Conservation (phyloP, 2,888 invertebrate species). For the Leptothorax acervorum region DNA sequence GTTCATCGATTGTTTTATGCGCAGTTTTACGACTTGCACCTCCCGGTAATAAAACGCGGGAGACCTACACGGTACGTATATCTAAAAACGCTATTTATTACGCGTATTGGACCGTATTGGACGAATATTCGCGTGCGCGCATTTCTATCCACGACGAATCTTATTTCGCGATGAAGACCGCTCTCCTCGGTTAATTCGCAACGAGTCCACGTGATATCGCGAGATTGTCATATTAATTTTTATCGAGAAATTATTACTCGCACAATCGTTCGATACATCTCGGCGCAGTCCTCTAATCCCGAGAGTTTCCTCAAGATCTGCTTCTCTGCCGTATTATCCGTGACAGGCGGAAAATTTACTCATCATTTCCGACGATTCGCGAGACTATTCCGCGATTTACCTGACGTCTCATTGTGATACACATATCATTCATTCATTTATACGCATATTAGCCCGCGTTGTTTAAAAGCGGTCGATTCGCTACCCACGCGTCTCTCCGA, state of each 20-base stretch:
- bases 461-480: conserved; percentile 26
- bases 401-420: not conserved
- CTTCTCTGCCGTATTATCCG: no score
- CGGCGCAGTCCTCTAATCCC: not conserved
- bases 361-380: not conserved
- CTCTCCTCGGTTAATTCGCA: not conserved
- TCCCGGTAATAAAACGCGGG: conserved; percentile 38
- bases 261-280: not conserved
- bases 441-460: not conserved
- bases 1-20: conserved; percentile 50
- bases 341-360: not conserved
- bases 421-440: not conserved
- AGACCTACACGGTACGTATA: conserved; percentile 3
- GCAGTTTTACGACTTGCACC: conserved; percentile 41
- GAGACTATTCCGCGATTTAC: not conserved
- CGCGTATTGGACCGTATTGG: not conserved
- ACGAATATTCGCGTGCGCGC: not conserved
- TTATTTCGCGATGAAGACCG: not conserved
- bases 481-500: not conserved
- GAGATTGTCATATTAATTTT: not conserved
- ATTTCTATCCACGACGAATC: conserved; percentile 3
- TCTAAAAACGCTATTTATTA: conserved; percentile 35
- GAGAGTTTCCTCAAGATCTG: not conserved
- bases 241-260: not conserved
- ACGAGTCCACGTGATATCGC: not conserved